phyloP scores from a whole-genome alignment of 2,888 invertebrate species.

The Parelbella ahira region DNA sequence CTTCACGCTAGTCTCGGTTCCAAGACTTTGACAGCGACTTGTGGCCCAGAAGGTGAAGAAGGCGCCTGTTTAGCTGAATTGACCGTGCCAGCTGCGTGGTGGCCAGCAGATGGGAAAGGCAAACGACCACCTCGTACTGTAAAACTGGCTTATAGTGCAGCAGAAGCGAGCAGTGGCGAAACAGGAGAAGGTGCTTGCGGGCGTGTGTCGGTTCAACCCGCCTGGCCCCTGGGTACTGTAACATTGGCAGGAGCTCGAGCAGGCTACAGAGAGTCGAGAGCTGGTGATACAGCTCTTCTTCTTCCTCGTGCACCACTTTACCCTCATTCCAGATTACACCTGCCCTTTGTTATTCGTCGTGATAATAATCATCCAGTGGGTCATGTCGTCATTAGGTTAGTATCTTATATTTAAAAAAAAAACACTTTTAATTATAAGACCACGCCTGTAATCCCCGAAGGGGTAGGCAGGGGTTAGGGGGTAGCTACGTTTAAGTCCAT shows the following conservation, averaged over 20 bases:
- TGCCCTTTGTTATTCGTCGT: conserved; percentile 92
- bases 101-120: conserved; percentile 85
- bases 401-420: conserved; percentile 29
- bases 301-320: conserved; percentile 94
- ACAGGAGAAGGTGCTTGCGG: conserved; percentile 87
- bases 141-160: conserved; percentile 92
- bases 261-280: conserved; percentile 90
- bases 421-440: too few species aligned
- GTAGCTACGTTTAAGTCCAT: too few species aligned
- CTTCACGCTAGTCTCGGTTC: conserved; percentile 85
- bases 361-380: conserved; percentile 85
- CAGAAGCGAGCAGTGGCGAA: conserved; percentile 87
- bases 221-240: conserved; percentile 83
- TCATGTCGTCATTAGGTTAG: conserved; percentile 92
- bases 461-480: too few species aligned
- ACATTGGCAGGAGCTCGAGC: conserved; percentile 88
- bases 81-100: conserved; percentile 94
- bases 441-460: too few species aligned
- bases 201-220: conserved; percentile 83
- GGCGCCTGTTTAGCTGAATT: conserved; percentile 95
- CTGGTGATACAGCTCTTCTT: conserved; percentile 91
- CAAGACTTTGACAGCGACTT: conserved; percentile 89
- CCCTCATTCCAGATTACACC: conserved; percentile 93
- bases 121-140: conserved; percentile 87
- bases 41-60: conserved; percentile 95